Evolutionary conservation across 2,113 vertebrate species (phyloP).

Genomic region (Collichthys lucidus): DNA sequence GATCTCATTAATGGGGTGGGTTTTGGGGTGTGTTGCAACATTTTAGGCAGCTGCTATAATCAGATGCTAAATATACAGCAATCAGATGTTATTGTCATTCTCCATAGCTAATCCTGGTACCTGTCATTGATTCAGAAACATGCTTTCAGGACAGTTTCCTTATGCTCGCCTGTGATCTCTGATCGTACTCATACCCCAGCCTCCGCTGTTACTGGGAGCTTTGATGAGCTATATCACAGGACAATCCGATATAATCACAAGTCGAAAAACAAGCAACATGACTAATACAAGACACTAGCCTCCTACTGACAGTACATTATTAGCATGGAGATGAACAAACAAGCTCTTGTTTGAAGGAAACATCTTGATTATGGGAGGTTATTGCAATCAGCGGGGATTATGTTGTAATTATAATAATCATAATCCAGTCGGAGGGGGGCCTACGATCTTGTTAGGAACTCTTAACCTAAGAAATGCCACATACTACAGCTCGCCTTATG

Average conservation of each 20-base stretch:
- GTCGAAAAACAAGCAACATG: conserved; percentile 38
- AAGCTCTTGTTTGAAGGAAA: conserved; percentile 46
- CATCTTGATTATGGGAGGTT: conserved; percentile 57
- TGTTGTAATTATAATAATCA: conserved; percentile 54
- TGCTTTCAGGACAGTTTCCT: background rate
- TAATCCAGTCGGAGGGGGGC: conserved; percentile 27
- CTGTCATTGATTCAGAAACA: background rate
- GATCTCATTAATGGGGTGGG: background rate
- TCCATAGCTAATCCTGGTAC: background rate
- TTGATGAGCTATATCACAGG: conserved; percentile 23
- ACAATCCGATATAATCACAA: conserved; percentile 36
- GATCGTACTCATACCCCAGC: background rate
- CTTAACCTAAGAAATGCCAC: conserved; percentile 63
- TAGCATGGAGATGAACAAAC: conserved; percentile 57
- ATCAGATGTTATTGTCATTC: conserved; percentile 9
- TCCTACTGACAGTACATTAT: conserved; percentile 45
- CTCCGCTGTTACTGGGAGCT: background rate
- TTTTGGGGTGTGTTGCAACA: background rate
- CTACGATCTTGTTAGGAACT: conserved; percentile 46
- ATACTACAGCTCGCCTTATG: conserved; percentile 10
- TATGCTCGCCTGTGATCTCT: background rate
- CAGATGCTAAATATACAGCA: conserved; percentile 4
- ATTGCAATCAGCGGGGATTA: conserved; percentile 64
- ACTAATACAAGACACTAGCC: conserved; percentile 38
- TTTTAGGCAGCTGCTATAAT: background rate